Evolutionary conservation across 37 sponge, comb jelly and placozoan species (phyloP).

Genomic region (Ianthella basta): DNA sequence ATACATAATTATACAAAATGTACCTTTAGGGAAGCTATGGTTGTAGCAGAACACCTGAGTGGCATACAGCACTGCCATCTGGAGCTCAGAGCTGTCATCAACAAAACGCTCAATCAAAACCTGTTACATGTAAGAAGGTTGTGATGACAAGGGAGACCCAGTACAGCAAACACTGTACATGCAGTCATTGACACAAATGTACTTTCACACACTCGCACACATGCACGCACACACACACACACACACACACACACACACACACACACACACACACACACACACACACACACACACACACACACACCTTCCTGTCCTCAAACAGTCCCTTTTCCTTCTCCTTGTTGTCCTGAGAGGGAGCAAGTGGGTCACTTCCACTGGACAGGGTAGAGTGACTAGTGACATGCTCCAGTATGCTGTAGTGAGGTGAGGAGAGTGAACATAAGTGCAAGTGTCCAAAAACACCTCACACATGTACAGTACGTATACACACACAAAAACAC

Average conservation of each 20-base stretch:
- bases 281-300: background rate
- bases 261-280: too few species aligned
- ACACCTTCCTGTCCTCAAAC: slow-evolving; percentile 16
- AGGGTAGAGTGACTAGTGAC: background rate
- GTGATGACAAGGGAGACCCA: background rate
- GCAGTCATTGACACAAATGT: too few species aligned
- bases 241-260: too few species aligned
- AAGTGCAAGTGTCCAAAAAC: too few species aligned
- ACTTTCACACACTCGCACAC: too few species aligned
- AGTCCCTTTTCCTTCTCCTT: slow-evolving; percentile 2
- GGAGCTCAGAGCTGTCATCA: slow-evolving; percentile 32
- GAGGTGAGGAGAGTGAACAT: background rate
- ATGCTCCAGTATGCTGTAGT: background rate
- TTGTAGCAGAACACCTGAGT: slow-evolving; percentile 76
- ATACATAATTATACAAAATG: background rate
- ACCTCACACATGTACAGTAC: too few species aligned
- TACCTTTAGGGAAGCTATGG: slow-evolving; percentile 78
- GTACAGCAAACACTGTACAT: too few species aligned
- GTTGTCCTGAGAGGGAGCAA: too few species aligned
- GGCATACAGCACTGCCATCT: slow-evolving; percentile 62
- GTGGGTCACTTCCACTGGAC: too few species aligned
- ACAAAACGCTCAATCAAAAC: slow-evolving; percentile 62
- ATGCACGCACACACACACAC: too few species aligned
- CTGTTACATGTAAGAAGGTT: slow-evolving; percentile 16
- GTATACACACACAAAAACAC: slow-evolving; percentile 4